Conservation (phyloP, 1,140 invertebrate genomes). For the Tribolium madens region DNA sequence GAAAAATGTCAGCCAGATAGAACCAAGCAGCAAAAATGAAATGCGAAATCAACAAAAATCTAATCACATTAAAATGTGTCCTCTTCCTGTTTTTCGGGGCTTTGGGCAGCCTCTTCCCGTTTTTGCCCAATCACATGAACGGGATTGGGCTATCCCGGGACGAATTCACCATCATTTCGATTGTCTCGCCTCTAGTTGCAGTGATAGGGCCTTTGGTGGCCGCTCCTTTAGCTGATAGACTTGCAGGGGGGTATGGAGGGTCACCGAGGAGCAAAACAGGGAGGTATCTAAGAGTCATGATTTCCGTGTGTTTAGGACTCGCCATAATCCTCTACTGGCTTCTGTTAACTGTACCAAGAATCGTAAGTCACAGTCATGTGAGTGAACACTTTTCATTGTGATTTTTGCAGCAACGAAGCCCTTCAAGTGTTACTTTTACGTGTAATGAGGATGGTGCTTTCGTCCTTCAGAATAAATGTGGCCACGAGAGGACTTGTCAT, state of each 20-base stretch:
- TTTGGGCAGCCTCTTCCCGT: constrained; percentile 80
- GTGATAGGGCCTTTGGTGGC: constrained; percentile 76
- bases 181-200: constrained; percentile 78
- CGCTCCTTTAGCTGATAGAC: constrained; percentile 76
- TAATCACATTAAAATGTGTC: constrained; percentile 69
- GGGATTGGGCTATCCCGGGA: constrained; percentile 75
- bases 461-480: constrained; percentile 78
- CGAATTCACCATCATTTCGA: constrained; percentile 79
- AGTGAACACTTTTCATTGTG: not conserved
- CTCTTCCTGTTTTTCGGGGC: constrained; percentile 72
- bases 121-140: constrained; percentile 80
- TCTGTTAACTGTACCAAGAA: constrained; percentile 74
- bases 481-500: constrained; percentile 72
- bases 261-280: constrained; percentile 63
- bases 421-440: constrained; percentile 73
- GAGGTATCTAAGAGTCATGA: constrained; percentile 75
- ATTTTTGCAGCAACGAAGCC: constrained; percentile 67
- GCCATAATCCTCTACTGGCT: constrained; percentile 76
- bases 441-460: constrained; percentile 75
- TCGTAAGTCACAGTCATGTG: constrained; percentile 63
- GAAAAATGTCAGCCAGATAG: constrained; percentile 1
- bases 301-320: constrained; percentile 75
- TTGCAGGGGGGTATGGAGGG: constrained; percentile 68
- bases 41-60: constrained; percentile 60
- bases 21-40: constrained; percentile 17